phyloP scores from a whole-genome alignment of 1,140 invertebrate genomes.

The Agrilus planipennis region DNA sequence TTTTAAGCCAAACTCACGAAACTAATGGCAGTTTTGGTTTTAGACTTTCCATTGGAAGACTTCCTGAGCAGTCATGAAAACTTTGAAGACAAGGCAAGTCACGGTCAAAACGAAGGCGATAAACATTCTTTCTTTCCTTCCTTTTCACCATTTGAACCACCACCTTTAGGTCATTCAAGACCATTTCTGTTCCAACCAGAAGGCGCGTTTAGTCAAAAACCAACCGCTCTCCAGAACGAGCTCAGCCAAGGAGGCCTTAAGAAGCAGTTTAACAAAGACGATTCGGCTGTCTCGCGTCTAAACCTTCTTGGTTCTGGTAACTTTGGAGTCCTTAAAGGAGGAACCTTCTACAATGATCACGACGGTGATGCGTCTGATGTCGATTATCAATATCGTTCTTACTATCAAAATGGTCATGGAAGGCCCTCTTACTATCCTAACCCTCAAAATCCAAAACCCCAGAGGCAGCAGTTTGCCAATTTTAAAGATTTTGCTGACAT shows the following conservation, averaged over 20 bases:
- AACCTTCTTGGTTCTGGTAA: slow-evolving; percentile 69
- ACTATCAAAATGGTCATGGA: slow-evolving; percentile 55
- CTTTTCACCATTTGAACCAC: slow-evolving; percentile 23
- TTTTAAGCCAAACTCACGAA: too few relatives aligned
- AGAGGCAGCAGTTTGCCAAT: slow-evolving; percentile 66
- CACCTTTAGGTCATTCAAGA: slow-evolving; percentile 28
- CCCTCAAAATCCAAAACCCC: slow-evolving; percentile 46
- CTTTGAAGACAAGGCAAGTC: too few relatives aligned
- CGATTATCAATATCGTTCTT: slow-evolving; percentile 39
- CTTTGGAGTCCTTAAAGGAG: slow-evolving; percentile 76
- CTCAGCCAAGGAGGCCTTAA: slow-evolving; percentile 5
- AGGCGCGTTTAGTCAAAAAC: slow-evolving; percentile 30
- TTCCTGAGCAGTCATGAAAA: too few relatives aligned
- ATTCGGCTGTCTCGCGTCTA: slow-evolving; percentile 12
- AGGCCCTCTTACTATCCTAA: slow-evolving; percentile 39
- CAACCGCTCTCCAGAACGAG: slow-evolving; percentile 23
- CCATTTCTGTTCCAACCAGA: slow-evolving; percentile 22
- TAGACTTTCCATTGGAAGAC: too few relatives aligned
- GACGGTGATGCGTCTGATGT: slow-evolving; percentile 48
- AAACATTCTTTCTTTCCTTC: slow-evolving; percentile 26
- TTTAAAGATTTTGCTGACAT: slow-evolving; percentile 83
- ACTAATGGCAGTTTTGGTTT: too few relatives aligned
- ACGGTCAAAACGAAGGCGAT: too few relatives aligned
- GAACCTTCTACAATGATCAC: slow-evolving; percentile 63
- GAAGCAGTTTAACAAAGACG: slow-evolving; percentile 10